Evolutionary conservation across 2,888 invertebrate species (phyloP).

Genomic region (Drosophila maculinotata): DNA sequence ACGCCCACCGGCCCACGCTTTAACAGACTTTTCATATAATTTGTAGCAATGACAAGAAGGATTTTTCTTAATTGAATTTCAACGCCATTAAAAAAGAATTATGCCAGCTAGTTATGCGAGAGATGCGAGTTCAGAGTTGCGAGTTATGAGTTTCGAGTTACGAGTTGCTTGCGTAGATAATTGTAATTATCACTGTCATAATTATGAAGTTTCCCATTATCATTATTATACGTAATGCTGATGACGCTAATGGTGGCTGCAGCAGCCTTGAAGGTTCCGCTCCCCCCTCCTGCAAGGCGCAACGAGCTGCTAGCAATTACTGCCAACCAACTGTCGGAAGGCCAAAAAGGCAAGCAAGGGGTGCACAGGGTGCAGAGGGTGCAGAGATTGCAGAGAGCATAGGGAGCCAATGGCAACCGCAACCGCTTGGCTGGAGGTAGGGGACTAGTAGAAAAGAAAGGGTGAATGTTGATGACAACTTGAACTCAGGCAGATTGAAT

Average conservation of each 20-base stretch:
- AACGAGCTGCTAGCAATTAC: conserved; percentile 32
- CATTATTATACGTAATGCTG: conserved; percentile 34
- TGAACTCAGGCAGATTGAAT: conserved; percentile 24
- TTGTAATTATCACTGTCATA: conserved; percentile 24
- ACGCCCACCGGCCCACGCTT: conserved; percentile 13
- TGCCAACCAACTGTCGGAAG: conserved; percentile 8
- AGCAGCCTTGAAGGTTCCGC: conserved; percentile 43
- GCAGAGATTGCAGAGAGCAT: not conserved
- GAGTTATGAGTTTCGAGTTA: conserved; percentile 8
- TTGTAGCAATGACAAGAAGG: conserved; percentile 63
- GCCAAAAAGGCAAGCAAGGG: not conserved
- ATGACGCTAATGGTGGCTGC: conserved; percentile 65
- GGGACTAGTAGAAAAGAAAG: not conserved
- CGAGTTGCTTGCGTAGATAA: conserved; percentile 33
- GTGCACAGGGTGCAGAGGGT: not conserved
- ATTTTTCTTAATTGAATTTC: conserved; percentile 73
- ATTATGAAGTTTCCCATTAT: conserved; percentile 64
- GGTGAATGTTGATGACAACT: conserved; percentile 22
- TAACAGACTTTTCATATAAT: conserved; percentile 59
- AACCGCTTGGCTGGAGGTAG: conserved; percentile 12
- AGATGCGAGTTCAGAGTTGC: conserved; percentile 29
- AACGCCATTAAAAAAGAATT: conserved; percentile 75
- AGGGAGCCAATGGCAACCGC: conserved; percentile 13
- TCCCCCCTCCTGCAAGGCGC: not conserved
- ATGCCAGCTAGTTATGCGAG: conserved; percentile 40